Percentiles rank a stretch among this genome's conserved stretches.
phyloP scores from a whole-genome alignment of 2,797 vertebrate genomes.

The Rallus crepitans region DNA sequence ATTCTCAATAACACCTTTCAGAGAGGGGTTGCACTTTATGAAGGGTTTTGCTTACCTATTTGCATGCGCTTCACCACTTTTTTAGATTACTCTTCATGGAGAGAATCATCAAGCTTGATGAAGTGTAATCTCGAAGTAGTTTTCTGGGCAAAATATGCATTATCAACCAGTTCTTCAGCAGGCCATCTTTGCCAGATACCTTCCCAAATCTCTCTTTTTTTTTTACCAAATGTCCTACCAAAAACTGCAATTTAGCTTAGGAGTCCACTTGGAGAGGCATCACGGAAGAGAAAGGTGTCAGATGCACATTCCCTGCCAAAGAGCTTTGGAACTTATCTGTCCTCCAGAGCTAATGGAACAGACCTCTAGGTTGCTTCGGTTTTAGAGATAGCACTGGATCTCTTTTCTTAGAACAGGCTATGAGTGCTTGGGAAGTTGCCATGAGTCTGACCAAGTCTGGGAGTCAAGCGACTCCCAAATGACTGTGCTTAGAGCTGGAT shows the following conservation, averaged over 20 bases:
- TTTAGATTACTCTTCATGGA: neutral
- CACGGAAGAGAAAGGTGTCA: neutral
- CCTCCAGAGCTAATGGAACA: neutral
- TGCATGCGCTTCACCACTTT: neutral
- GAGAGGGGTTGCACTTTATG: neutral
- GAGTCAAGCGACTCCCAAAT: neutral
- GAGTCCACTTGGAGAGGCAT: neutral
- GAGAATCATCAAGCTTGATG: neutral
- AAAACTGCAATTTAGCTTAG: neutral
- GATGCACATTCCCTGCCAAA: neutral
- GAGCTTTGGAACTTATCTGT: constrained; percentile 16
- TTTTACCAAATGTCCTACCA: neutral
- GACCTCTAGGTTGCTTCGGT: constrained; percentile 8
- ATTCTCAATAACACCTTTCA: neutral
- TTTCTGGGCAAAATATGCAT: neutral
- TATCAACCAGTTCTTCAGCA: neutral
- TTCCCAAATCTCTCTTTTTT: neutral
- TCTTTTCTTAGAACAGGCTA: neutral
- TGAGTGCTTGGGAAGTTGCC: constrained; percentile 20
- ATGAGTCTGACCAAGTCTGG: neutral
- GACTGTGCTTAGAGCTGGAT: neutral
- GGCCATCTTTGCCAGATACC: neutral
- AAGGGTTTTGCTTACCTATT: neutral
- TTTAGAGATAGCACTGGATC: constrained; percentile 11
- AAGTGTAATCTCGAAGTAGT: neutral